Base-by-base conservation (phyloP, 2,797 vertebrate species). In the Knipowitschia caucasica region DNA sequence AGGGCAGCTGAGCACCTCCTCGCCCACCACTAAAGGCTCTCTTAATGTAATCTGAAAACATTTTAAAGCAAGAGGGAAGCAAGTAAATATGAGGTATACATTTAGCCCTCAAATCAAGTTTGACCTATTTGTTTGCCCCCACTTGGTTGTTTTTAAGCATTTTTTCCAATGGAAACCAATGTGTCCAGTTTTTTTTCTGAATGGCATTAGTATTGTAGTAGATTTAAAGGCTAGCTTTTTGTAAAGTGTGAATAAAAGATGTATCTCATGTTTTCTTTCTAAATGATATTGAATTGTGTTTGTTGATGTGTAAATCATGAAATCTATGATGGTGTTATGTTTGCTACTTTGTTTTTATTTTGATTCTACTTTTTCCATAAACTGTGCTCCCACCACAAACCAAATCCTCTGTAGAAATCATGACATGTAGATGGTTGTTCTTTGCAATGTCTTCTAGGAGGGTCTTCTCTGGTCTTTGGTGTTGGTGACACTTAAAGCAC, bases 211-310 rank as follows among this genome's bases (percentile, higher is more conserved):
- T 92, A 89, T 91, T 93, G 86, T 92, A 91, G 91, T 93, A 92
- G 90, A 91, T 80, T 92, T 89, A 91, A 86, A 91, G 78, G 88
- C 80, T 94, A 93, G 89, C 85, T 87, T 84, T 88, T 94, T 93
- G 91, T 94, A 92, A 94, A 93, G 92, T 95, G 93, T 97, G 93
- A 95, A 95, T 95, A 95, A 94, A 95, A 90, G 87, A 92, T 90
- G 93, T 94, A 93, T 92, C 92, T 94, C 88, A 82, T 94, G 91
- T 96, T 95, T 93, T 88, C 90, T 95, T 92, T 91, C 84, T 89
- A 89, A 84, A 92, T 89, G 75, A 91, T 78, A 82, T 68, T 73
- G 60, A 79, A 90, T 91, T 91, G 91, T 96, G 90, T 91, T 39
- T 92, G 89, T 89, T 92, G 88, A 84, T 86, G 86, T 93, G 87